Base-by-base conservation (phyloP, 2,797 vertebrate species). In the Protonibea diacanthus region DNA sequence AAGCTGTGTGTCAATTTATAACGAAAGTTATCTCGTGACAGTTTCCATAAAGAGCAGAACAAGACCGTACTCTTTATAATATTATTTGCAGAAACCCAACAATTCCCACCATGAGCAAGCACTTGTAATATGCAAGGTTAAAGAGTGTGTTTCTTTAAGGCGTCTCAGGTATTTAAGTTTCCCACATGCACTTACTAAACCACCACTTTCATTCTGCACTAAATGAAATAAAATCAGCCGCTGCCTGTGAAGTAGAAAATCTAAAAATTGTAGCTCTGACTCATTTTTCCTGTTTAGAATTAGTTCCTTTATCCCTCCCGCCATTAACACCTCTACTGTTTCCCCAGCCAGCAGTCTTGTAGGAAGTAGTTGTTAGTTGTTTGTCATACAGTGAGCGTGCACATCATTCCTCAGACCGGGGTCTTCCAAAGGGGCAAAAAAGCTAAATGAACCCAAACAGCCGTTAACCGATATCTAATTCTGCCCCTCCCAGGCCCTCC, bases 401-500 rank as follows among this genome's bases (percentile, higher is more conserved):
- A 45, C 6, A 20, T 52, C 25, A 7, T 40, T 65, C 33, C 51
- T 61, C 63, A 78, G 52, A 29, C 33, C 33, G 33, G 23, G 15
- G 13, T 59, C 44, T 53, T 66, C 81, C 63, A 80, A 73, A 69
- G 21, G 57, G 76, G 8, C 13, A 38, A 38, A 55, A 42, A 44
- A 21, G 38, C 25, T 66, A 45, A 44, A 12, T 48, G 1, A 8
- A 17, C 42, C 25, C 51, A 23, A 38, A 5, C 49, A 69, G 9
- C 14, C 12, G 52, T 81, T 87, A 80, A 86, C 84, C 33, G 10
- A 18, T 58, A n/a, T 87, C 11, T 51, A 79, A 81, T 80, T 95
- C 66, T 86, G 33, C 91, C 92, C 82, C 76, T 81, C 81, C 91
- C 93, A 97, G 97, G 96, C 92, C 96, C 97, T 64, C 89, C 94